Conservation (phyloP, 2,797 vertebrate species). For the Typhlichthys subterraneus region DNA sequence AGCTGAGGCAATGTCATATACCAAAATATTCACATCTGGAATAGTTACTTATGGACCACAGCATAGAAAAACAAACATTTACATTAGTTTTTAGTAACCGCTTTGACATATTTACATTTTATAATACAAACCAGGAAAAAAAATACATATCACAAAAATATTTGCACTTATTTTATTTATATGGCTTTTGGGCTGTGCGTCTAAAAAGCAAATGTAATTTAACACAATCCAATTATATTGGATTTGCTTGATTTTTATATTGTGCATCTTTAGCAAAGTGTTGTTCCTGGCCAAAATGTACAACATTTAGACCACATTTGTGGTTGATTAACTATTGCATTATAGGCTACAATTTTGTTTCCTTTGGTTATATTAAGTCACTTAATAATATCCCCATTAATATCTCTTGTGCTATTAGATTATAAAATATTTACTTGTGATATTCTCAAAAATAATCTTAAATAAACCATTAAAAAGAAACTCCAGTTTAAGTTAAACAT, state of each 20-base stretch:
- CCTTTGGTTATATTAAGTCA: slow-evolving; percentile 68
- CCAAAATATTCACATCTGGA: slow-evolving; percentile 59
- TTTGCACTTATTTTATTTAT: slow-evolving; percentile 48
- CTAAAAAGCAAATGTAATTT: slow-evolving; percentile 46
- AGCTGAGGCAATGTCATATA: slow-evolving; percentile 30
- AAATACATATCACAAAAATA: slow-evolving; percentile 63
- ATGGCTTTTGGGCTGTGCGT: slow-evolving; percentile 75
- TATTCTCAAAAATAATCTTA: slow-evolving; percentile 57
- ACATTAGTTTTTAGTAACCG: slow-evolving; percentile 53
- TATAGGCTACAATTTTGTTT: slow-evolving; percentile 38
- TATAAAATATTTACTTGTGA: slow-evolving; percentile 40
- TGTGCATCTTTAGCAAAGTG: slow-evolving; percentile 66
- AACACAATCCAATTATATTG: slow-evolving; percentile 28
- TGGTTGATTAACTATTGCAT: slow-evolving; percentile 37
- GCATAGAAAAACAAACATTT: slow-evolving; percentile 29
- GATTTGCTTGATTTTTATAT: slow-evolving; percentile 40
- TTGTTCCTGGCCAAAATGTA: slow-evolving; percentile 52
- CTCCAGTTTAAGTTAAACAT: slow-evolving; percentile 57
- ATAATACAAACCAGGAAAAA: slow-evolving; percentile 56
- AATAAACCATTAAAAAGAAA: slow-evolving; percentile 67
- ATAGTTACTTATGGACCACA: slow-evolving; percentile 35
- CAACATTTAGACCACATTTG: slow-evolving; percentile 59
- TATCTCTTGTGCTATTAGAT: slow-evolving; percentile 42
- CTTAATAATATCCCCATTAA: slow-evolving; percentile 39
- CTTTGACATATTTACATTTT: slow-evolving; percentile 63